phyloP scores from a whole-genome alignment of 2,113 vertebrate species.

The Castor canadensis region DNA sequence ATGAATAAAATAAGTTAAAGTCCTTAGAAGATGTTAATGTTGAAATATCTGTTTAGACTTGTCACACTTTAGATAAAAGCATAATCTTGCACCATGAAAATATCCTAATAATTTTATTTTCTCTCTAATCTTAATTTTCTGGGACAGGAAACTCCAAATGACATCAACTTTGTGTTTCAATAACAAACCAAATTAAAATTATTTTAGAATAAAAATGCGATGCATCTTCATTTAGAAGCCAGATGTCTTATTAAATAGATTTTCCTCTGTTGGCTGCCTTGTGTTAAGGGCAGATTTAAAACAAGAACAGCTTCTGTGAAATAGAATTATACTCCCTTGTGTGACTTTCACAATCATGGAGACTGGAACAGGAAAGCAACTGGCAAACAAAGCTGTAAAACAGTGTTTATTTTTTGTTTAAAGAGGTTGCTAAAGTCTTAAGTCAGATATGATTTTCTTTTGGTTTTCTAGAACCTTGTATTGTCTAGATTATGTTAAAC shows the following conservation, averaged over 20 bases:
- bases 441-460: slow-evolving; percentile 26
- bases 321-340: slow-evolving; percentile 60
- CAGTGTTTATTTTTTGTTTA: not conserved
- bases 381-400: slow-evolving; percentile 18
- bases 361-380: not conserved
- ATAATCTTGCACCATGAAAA: slow-evolving; percentile 10
- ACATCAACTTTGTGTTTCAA: slow-evolving; percentile 69
- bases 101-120: slow-evolving; percentile 46
- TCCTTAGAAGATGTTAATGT: slow-evolving; percentile 21
- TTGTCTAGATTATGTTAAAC: not conserved
- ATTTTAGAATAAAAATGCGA: slow-evolving; percentile 71
- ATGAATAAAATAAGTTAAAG: slow-evolving; percentile 39
- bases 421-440: not conserved
- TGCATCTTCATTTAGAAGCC: slow-evolving; percentile 71
- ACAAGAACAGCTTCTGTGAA: slow-evolving; percentile 68
- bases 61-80: slow-evolving; percentile 23
- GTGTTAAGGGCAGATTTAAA: slow-evolving; percentile 68
- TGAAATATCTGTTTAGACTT: slow-evolving; percentile 38
- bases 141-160: slow-evolving; percentile 70
- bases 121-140: slow-evolving; percentile 43
- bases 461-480: not conserved
- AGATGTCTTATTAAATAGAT: slow-evolving; percentile 76
- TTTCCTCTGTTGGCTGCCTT: slow-evolving; percentile 73
- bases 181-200: slow-evolving; percentile 71
- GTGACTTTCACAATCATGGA: slow-evolving; percentile 40